Conservation (phyloP, 2,113 vertebrate genomes). For the Phylloscopus whistleri region DNA sequence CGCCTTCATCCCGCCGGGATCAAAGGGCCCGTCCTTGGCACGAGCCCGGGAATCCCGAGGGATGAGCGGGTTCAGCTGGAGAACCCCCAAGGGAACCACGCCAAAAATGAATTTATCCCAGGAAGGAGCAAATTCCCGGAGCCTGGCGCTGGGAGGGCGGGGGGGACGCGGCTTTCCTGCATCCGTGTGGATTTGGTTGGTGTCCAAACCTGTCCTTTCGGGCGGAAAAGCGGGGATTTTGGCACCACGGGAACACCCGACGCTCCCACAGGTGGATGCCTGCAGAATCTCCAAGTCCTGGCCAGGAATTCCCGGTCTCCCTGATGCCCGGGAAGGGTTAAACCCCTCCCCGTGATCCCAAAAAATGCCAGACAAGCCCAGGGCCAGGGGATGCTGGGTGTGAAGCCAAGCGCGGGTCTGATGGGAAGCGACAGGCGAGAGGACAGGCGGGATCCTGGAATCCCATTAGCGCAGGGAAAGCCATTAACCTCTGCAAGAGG, state of each 20-base stretch:
- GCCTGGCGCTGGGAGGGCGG: not conserved
- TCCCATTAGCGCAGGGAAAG: constrained; percentile 53
- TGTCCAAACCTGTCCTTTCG: not conserved
- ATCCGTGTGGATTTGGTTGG: fast-evolving
- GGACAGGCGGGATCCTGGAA: constrained; percentile 3
- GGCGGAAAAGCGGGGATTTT: not conserved
- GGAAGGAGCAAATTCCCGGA: fast-evolving
- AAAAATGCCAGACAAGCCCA: not conserved
- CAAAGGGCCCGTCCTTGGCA: not conserved
- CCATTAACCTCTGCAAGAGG: constrained; percentile 56
- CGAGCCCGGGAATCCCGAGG: not conserved
- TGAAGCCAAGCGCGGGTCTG: not conserved
- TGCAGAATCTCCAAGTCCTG: not conserved
- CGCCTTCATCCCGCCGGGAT: not conserved
- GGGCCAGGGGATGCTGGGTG: not conserved
- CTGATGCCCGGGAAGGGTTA: not conserved
- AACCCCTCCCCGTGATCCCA: not conserved
- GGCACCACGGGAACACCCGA: fast-evolving
- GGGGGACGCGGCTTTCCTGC: fast-evolving
- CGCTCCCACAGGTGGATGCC: not conserved
- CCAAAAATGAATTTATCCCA: not conserved
- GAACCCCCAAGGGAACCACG: too few species aligned
- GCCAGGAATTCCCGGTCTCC: not conserved
- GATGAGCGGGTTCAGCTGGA: not conserved
- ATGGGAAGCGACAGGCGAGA: constrained; percentile 43